Evolutionary conservation across 2,797 vertebrate species (phyloP), one percentile per base, ranked within the genome.

Genomic region (Schizopygopsis pylzovi): DNA sequence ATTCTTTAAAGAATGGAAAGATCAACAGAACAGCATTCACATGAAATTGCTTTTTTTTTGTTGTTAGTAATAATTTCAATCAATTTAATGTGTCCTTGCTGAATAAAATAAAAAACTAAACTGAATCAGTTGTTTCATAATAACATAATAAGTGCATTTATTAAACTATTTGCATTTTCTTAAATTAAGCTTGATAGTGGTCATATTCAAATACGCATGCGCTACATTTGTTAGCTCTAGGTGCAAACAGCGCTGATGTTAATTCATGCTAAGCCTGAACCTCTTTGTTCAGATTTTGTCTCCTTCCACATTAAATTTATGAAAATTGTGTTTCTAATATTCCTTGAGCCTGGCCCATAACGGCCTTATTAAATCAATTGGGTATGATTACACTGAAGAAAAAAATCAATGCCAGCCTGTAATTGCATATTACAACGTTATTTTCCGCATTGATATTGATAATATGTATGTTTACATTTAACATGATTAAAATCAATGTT

Each of bases 361-460:
- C 95, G 93, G 94, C 95, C 94, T 96, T 97, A 97, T 97, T 96
- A 96, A 97, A 97, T 97, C 97, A 97, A 95, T 96, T 93, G 93
- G 92, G 95, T 93, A 93, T 95, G 96, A 97, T 97, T 97, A 96
- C 95, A 95, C 92, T 94, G 95, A 83, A 89, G 92, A 87, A 94
- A 80, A 96, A 96, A 97, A 98, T 97, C 97, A 96, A 98, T 98
- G 96, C 88, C 92, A 92, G 92, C 91, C 94, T 93, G 96, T 98
- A 97, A 98, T 98, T 98, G 97, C 96, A 96, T 97, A 97, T 98
- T 97, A 97, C 96, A 95, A 94, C 95, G 91, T 97, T 97, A 97
- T 97, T 96, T 95, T 95, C 95, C 93, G 94, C 95, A 96, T 94
- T 95, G 97, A 96, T 97, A 97, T 97, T 97, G 96, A 96, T 97